These are phyloP conservation scores for Bombus impatiens DNA, from an alignment of 1,140 invertebrate species.

Conservation along the genomic window DNA sequence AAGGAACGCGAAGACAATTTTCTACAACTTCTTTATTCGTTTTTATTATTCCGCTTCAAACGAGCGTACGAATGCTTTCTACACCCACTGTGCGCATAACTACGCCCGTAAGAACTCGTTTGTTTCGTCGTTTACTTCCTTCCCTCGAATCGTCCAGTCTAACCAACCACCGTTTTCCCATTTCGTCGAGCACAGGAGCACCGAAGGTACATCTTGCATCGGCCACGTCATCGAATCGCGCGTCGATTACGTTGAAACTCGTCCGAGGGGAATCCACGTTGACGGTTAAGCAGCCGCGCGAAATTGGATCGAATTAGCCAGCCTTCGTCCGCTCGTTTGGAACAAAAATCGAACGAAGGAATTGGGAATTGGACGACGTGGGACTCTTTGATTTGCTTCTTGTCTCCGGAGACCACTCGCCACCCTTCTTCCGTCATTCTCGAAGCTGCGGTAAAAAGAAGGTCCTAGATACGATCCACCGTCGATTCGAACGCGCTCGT, in stretches of 20 bases:
- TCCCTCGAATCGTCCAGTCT: neutral
- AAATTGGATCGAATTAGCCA: constrained; percentile 59
- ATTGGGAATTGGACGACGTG: neutral
- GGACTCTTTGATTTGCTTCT: neutral
- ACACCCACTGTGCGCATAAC: neutral
- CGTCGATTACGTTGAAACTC: constrained; percentile 3
- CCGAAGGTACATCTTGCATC: neutral
- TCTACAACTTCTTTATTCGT: too few relatives aligned
- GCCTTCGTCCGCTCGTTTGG: neutral
- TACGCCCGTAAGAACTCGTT: neutral
- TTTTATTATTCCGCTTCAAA: too few relatives aligned
- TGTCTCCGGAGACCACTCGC: constrained; percentile 17
- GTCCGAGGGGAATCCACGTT: constrained; percentile 1
- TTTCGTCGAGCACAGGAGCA: neutral
- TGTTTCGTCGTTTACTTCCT: neutral
- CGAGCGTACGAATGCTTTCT: too few relatives aligned
- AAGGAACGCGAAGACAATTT: too few relatives aligned
- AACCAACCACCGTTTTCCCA: too few relatives aligned
- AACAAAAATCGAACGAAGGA: constrained; percentile 29
- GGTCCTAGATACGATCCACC: neutral
- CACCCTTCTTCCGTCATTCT: neutral
- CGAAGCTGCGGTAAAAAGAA: constrained; percentile 6
- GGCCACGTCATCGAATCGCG: neutral
- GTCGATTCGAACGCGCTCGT: neutral
- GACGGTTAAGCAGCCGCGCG: constrained; percentile 27